These are phyloP conservation scores for Ictalurus furcatus DNA, from an alignment of 2,113 vertebrate species.

Conservation along the genomic window DNA sequence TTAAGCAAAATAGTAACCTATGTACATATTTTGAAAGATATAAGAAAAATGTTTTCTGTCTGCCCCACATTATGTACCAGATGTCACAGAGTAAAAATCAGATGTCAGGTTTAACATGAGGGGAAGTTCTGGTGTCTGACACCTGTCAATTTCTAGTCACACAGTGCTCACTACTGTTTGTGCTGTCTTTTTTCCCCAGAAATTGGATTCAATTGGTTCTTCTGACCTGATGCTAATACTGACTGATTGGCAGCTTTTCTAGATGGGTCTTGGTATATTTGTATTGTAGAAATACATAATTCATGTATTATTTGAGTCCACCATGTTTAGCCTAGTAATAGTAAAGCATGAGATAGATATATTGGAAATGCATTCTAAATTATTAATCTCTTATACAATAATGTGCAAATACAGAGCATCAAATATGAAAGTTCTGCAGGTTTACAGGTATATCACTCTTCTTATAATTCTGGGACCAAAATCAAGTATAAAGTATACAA, in stretches of 20 bases:
- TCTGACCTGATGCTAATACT: slow-evolving; percentile 3
- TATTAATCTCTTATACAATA: neutral
- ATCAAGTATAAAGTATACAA: neutral
- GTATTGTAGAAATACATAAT: slow-evolving; percentile 24
- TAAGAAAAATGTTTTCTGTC: neutral
- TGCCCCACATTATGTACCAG: neutral
- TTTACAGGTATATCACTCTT: neutral
- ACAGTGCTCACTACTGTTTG: slow-evolving; percentile 26
- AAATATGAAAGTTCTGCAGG: neutral
- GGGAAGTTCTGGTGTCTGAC: slow-evolving; percentile 24
- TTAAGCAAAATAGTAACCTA: neutral
- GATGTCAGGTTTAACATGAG: slow-evolving; percentile 30
- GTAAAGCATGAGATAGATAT: neutral
- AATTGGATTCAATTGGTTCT: slow-evolving; percentile 30
- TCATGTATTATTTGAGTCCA: neutral
- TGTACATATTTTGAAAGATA: neutral
- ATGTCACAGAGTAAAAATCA: slow-evolving; percentile 23
- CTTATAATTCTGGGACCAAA: neutral
- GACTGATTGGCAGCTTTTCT: slow-evolving; percentile 7
- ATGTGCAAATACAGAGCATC: neutral
- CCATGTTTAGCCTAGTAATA: slow-evolving; percentile 1
- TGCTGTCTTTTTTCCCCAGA: slow-evolving; percentile 16
- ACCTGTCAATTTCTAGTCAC: slow-evolving; percentile 45
- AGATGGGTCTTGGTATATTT: slow-evolving; percentile 31
- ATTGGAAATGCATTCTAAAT: neutral